Evolutionary conservation across 1,140 invertebrate species (phyloP), one percentile per base, ranked within the genome.

Genomic region (Megalonaias nervosa): DNA sequence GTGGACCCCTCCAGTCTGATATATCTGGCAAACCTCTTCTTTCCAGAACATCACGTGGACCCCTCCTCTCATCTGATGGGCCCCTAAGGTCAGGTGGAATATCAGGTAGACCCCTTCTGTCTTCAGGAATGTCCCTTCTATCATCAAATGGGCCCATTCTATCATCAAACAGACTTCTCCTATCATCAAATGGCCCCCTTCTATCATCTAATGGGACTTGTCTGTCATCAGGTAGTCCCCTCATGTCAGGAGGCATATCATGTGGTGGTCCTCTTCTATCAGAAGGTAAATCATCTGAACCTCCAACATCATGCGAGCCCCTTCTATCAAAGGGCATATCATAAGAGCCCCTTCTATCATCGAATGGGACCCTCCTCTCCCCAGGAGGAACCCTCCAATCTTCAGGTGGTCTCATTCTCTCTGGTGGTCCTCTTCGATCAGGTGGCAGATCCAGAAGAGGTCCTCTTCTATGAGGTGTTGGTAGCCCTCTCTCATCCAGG

Each of bases 1-100:
- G 58, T 31, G 19, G 64, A 19, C 74, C 81, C 67, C 80, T 80
- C 11, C 48, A 73, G 57, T 81, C 77, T 80, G 75, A 82, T 23
- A 81, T 71, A 61, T 74, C 62, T 19, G 21, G 16, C 55, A 67
- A 16, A 68, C 60, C 77, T 66, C 64, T 71, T n/a, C 60, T 9
- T 23, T 79, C 80, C 31, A 72, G 71, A 66, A 67, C 75, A n/a
- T 71, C 62, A 48, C 60, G 60, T 38, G 64, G 71, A 80, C 31
- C 59, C 31, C 60, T 26, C 66, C 66, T 73, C 57, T 59, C 64
- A 19, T 74, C 77, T 58, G 38, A 59, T 16, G 77, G 78, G 60
- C 61, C 60, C 57, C 55, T 23, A 31, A 57, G 67, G 17, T 71
- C 62, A 11, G 38, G 11, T 48, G 59, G 57, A 56, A 65, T 69